A percentile compares a stretch with the other conserved stretches of the same genome.
These are phyloP conservation scores for Myotis planiceps DNA, from an alignment of 2,797 vertebrate genomes.

Conservation along the genomic window DNA sequence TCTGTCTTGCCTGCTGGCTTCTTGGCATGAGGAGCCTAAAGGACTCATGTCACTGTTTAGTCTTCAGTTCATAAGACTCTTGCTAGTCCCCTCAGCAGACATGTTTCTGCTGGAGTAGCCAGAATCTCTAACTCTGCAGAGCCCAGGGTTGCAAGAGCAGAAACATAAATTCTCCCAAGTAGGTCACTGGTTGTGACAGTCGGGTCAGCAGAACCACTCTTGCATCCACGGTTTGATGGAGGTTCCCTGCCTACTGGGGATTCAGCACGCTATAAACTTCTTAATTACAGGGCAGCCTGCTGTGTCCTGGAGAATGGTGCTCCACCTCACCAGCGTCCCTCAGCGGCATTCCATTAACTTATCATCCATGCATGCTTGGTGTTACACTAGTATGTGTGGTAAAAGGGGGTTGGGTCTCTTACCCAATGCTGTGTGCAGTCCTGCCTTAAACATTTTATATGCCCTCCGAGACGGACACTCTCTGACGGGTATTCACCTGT, in stretches of 20 bases:
- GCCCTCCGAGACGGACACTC: neutral
- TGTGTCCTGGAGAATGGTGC: neutral
- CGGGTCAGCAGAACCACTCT: neutral
- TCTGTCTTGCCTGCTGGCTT: neutral
- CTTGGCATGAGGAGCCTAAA: neutral
- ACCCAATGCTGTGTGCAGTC: neutral
- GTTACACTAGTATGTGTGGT: neutral
- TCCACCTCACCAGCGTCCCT: neutral
- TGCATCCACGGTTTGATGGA: neutral
- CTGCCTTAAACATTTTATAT: neutral
- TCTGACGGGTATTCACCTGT: neutral
- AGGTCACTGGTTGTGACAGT: neutral
- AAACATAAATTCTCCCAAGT: neutral
- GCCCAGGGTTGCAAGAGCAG: neutral
- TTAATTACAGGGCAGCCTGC: neutral
- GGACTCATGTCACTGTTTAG: too few species aligned
- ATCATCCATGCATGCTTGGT: neutral
- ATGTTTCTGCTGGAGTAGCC: neutral
- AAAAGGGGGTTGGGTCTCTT: neutral
- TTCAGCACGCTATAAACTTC: neutral
- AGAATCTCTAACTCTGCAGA: neutral
- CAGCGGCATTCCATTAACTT: neutral
- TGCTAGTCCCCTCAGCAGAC: neutral
- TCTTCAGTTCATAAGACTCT: neutral
- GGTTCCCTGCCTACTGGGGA: neutral